These are phyloP conservation scores for Morbakka virulenta DNA, from an alignment of 30 jellyfish, hydroid and myxozoan genomes.

Conservation along the genomic window DNA sequence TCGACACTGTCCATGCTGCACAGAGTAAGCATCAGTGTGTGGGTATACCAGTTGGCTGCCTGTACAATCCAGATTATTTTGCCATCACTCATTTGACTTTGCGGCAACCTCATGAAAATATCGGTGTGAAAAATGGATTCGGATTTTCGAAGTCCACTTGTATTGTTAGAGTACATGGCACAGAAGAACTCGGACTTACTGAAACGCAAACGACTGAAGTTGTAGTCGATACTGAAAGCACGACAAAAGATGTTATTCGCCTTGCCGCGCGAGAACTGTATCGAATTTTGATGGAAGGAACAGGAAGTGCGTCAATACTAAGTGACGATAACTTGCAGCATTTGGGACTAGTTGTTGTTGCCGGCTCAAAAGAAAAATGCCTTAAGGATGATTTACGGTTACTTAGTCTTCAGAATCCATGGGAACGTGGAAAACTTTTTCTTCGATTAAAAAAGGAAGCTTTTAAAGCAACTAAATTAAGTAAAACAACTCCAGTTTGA, in stretches of 20 bases:
- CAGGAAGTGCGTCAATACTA: not conserved
- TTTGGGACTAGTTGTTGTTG: slow-evolving; percentile 67
- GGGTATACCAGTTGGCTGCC: slow-evolving; percentile 60
- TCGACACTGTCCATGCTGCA: slow-evolving; percentile 84
- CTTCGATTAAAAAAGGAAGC: slow-evolving; percentile 87
- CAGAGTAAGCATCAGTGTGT: slow-evolving; percentile 67
- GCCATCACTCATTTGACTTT: slow-evolving; percentile 6
- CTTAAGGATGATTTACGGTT: slow-evolving; percentile 75
- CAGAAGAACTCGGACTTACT: slow-evolving; percentile 81
- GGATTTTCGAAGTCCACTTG: slow-evolving; percentile 33
- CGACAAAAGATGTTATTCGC: slow-evolving; percentile 59
- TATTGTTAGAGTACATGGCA: slow-evolving; percentile 66
- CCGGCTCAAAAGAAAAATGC: slow-evolving; percentile 91
- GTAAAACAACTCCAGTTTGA: slow-evolving; percentile 81
- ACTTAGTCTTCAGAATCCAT: slow-evolving; percentile 63
- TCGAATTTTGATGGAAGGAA: slow-evolving; percentile 34
- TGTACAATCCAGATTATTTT: slow-evolving; percentile 41
- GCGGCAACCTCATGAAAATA: not conserved
- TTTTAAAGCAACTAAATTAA: slow-evolving; percentile 65
- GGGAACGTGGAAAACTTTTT: slow-evolving; percentile 80
- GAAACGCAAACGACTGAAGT: slow-evolving; percentile 65
- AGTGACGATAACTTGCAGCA: slow-evolving; percentile 48
- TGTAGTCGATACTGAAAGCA: slow-evolving; percentile 51
- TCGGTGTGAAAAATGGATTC: not conserved
- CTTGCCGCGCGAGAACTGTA: slow-evolving; percentile 64